Evolutionary conservation across 2,113 vertebrate genomes (phyloP).

Genomic region (Ptyas mucosa): DNA sequence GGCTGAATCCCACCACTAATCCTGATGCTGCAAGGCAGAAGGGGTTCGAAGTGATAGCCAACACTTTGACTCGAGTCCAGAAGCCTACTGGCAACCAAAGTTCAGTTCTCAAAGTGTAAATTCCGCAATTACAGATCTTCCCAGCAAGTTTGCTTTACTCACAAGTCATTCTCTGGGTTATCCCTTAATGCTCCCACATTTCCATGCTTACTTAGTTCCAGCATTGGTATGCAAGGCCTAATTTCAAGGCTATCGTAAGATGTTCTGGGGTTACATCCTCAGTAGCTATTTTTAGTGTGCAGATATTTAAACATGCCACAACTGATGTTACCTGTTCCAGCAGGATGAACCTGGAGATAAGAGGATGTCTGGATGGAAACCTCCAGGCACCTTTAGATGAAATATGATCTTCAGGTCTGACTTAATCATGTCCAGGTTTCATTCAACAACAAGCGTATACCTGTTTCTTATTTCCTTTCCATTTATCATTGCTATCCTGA

Average conservation of each 20-base stretch:
- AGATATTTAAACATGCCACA: conserved; percentile 34
- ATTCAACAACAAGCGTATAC: conserved; percentile 45
- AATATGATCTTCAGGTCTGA: conserved; percentile 36
- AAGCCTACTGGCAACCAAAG: not conserved
- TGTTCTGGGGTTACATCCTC: not conserved
- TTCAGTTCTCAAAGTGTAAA: not conserved
- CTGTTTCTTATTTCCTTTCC: conserved; percentile 37
- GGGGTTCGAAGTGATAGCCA: not conserved
- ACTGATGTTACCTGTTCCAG: conserved; percentile 33
- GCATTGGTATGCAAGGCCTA: not conserved
- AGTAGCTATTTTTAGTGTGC: conserved; percentile 33
- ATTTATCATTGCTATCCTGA: not conserved
- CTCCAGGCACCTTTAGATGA: conserved; percentile 38
- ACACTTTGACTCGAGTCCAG: not conserved
- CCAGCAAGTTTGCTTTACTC: not conserved
- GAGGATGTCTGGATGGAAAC: conserved; percentile 31
- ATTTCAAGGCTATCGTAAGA: not conserved
- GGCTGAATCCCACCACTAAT: too few relatives aligned
- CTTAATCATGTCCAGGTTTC: conserved; percentile 1
- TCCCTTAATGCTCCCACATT: not conserved
- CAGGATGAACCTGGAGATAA: conserved; percentile 15
- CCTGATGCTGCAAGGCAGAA: not conserved
- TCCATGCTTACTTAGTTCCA: not conserved
- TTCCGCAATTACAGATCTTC: not conserved
- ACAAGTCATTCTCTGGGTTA: not conserved